These are phyloP conservation scores for Apteryx mantelli DNA, from an alignment of 2,113 vertebrate genomes.

Conservation along the genomic window DNA sequence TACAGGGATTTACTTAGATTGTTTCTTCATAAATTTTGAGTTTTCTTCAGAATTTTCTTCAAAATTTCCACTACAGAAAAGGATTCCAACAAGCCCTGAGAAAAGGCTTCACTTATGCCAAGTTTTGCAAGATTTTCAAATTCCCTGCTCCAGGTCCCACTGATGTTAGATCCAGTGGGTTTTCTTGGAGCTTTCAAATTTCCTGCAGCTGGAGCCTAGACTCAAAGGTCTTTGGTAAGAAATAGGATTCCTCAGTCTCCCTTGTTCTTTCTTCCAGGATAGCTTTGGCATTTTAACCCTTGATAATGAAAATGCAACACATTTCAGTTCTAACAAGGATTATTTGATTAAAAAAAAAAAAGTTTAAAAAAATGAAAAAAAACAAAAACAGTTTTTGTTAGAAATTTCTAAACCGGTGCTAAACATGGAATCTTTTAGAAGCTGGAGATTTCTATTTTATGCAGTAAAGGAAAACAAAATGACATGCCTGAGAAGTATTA, in stretches of 20 bases:
- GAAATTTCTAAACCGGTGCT: background rate
- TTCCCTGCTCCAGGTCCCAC: background rate
- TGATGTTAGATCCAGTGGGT: background rate
- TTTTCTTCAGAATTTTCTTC: background rate
- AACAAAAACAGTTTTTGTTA: background rate
- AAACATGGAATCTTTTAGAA: background rate
- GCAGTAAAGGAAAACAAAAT: background rate
- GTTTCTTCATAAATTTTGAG: background rate
- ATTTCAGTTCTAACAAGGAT: background rate
- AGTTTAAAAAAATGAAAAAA: too few species aligned
- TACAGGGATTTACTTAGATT: background rate
- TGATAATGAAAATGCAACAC: background rate
- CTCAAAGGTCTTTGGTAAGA: background rate
- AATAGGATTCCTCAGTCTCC: background rate
- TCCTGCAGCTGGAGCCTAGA: background rate
- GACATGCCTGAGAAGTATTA: background rate
- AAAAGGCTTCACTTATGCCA: background rate
- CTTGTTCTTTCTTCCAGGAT: background rate
- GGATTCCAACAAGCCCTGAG: background rate
- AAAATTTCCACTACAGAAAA: background rate
- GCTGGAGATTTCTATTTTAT: background rate
- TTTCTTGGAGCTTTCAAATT: background rate
- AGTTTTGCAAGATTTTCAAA: background rate
- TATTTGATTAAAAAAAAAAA: background rate
- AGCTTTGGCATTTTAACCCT: background rate